A percentile compares a stretch with the other conserved stretches of the same genome.
Evolutionary conservation across 1,140 invertebrate genomes (phyloP).

Genomic region (Drosophila carrolli): DNA sequence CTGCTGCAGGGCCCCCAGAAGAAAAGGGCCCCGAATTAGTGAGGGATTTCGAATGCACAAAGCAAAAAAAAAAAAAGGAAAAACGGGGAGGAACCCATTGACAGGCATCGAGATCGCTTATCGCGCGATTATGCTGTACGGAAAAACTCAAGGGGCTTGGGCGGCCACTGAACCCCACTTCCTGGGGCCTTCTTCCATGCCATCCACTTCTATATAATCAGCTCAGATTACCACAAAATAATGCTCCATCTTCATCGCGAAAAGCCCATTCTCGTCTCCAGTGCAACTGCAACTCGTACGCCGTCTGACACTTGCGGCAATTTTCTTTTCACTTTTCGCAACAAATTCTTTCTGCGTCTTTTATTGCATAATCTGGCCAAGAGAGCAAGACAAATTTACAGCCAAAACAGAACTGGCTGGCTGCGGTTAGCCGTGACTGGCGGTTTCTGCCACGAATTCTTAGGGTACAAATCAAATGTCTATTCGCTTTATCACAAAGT

Average conservation of each 20-base stretch:
- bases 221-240: slow-evolving; percentile 55
- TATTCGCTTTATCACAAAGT: slow-evolving; percentile 1
- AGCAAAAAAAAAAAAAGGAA: neutral
- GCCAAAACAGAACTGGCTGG: slow-evolving; percentile 77
- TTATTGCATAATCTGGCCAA: slow-evolving; percentile 76
- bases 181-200: slow-evolving; percentile 11
- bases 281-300: slow-evolving; percentile 8
- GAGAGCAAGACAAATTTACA: slow-evolving; percentile 76
- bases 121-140: slow-evolving; percentile 77
- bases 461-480: neutral
- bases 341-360: slow-evolving; percentile 56
- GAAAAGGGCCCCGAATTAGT: slow-evolving; percentile 58
- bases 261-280: slow-evolving; percentile 2
- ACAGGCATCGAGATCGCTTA: slow-evolving; percentile 76
- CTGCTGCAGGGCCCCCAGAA: slow-evolving; percentile 12
- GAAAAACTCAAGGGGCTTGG: slow-evolving; percentile 47
- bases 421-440: slow-evolving; percentile 68
- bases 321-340: slow-evolving; percentile 77
- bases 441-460: slow-evolving; percentile 27
- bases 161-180: slow-evolving; percentile 58
- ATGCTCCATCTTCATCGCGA: slow-evolving; percentile 34
- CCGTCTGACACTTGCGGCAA: slow-evolving; percentile 69
- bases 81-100: slow-evolving; percentile 64
- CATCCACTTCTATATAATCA: slow-evolving; percentile 56
- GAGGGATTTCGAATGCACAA: slow-evolving; percentile 24